Evolutionary conservation across 2,888 invertebrate genomes (phyloP), one percentile per base, ranked within the genome.

Genomic region (Xanthia icteritia): DNA sequence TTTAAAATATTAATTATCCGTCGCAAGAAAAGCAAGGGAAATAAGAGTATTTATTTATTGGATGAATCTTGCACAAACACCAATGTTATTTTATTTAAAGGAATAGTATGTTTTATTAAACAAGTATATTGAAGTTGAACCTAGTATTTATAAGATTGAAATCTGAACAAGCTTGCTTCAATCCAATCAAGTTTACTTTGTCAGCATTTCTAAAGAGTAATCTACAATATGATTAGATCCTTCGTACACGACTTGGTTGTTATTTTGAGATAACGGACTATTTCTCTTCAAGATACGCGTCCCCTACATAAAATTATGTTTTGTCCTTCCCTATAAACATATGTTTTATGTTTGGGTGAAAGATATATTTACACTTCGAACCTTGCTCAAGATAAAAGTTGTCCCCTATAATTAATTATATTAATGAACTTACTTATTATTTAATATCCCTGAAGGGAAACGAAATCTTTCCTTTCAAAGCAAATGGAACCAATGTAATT

Each of bases 401-500:
- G 56, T 66, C 51, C 54, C 23, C 0, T 15, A 65, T 31, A 66
- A 63, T 76, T 84, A 76, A 81, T 76, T 70, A 69, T 23, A 76
- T 72, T 72, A 79, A 82, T 64, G 54, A 85, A 76, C 36, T 74
- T 67, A 71, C 64, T 80, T 66, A 70, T 71, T 75, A 69, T 85
- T 84, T 75, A 51, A 78, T 75, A 64, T 69, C 45, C 36, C 45
- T 63, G 54, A 58, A 73, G 42, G 51, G 20, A 75, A 77, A 76
- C 70, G 72, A 83, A 88, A 87, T 87, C 84, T 86, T 85, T 88
- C 82, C 83, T 79, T 82, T 76, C 82, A 88, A 88, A 89, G 85
- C 84, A 89, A 92, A 91, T 89, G 87, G 87, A 90, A 90, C 89
- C 86, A 89, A 87, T 83, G 83, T 86, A 90, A 92, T 90, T 90